A percentile compares a stretch with the other conserved stretches of the same genome.
phyloP scores from a whole-genome alignment of 1,140 invertebrate genomes.

The Glossosoma conforme region DNA sequence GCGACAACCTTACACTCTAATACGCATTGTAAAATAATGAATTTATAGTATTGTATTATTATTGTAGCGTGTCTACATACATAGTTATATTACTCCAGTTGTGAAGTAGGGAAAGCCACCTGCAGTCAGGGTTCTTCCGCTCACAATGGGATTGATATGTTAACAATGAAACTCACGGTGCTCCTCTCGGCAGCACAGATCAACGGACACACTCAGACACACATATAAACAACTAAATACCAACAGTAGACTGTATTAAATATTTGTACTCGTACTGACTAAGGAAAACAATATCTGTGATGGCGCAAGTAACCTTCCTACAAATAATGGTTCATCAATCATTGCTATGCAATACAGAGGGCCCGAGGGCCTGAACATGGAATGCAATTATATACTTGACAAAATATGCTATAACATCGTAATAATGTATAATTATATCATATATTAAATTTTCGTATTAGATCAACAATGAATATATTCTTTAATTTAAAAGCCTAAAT shows the following conservation, averaged over 20 bases:
- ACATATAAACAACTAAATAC: slow-evolving; percentile 51
- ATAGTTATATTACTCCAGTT: slow-evolving; percentile 28
- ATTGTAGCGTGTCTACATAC: slow-evolving; percentile 30
- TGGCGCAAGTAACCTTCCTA: slow-evolving; percentile 50
- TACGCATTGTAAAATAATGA: slow-evolving; percentile 27
- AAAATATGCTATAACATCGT: slow-evolving; percentile 53
- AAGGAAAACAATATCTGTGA: slow-evolving; percentile 52
- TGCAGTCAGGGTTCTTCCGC: slow-evolving; percentile 26
- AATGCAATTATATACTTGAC: slow-evolving; percentile 44
- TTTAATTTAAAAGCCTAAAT: slow-evolving; percentile 56
- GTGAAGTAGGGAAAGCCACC: slow-evolving; percentile 30
- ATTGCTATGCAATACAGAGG: too few species aligned
- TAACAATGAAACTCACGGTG: slow-evolving; percentile 31
- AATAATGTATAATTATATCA: slow-evolving; percentile 51
- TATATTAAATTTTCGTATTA: slow-evolving; percentile 57
- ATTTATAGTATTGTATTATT: slow-evolving; percentile 22
- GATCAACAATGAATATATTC: slow-evolving; percentile 55
- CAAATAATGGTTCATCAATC: too few species aligned
- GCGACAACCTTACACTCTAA: slow-evolving; percentile 30
- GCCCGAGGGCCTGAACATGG: slow-evolving; percentile 38
- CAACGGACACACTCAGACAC: slow-evolving; percentile 11
- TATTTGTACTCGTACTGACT: slow-evolving; percentile 57
- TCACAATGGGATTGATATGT: slow-evolving; percentile 31
- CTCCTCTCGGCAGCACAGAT: too few species aligned
- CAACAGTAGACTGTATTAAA: slow-evolving; percentile 50